Evolutionary conservation across 2,113 vertebrate genomes (phyloP), one percentile per base, ranked within the genome.

Genomic region (Anguilla rostrata): DNA sequence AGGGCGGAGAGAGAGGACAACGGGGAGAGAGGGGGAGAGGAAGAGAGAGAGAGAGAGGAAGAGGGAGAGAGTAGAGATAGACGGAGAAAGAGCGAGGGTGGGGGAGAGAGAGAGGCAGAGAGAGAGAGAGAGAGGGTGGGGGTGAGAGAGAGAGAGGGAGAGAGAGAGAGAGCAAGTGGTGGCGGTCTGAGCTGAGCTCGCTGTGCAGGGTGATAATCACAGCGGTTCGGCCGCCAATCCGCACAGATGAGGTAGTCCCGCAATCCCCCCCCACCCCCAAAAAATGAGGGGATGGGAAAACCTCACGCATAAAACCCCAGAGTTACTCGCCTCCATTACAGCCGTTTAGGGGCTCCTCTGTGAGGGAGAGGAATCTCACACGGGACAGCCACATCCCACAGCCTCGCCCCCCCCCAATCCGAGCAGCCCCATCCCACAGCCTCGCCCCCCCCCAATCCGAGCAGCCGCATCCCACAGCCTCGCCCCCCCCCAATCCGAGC

Each of bases 251-350:
- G 1, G n/a, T 34, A 12, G n/a, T 20, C 71, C n/a, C 9, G 39
- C 15, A 56, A 66, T 29, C 84, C 87, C 87, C 85, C 87, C 86
- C 87, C 85, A 78, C 66, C 86, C 87, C 84, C 81, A 53, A 53
- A 22, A 83, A 82, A 81, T n/a, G 26, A 63, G 46, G 60, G 3
- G 56, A 39, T 63, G 29, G 78, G 83, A 88, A 83, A 43, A 39
- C 63, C 83, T 81, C 34, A 41, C 26, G n/a, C 40, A 85, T 86
- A 89, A 82, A 82, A 91, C 89, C 85, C 81, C 20, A 9, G 40
- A 63, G 78, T 85, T 89, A 78, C 83, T 89, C 91, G 92, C 89
- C 86, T 80, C 92, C 93, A 95, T 94, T 92, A 94, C 87, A 92
- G 91, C 63, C 87, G 57, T 91, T 91, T 82, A 56, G 82, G 56